Base-by-base conservation (phyloP, 2,888 invertebrate species). In the Pyrochroa serraticornis region DNA sequence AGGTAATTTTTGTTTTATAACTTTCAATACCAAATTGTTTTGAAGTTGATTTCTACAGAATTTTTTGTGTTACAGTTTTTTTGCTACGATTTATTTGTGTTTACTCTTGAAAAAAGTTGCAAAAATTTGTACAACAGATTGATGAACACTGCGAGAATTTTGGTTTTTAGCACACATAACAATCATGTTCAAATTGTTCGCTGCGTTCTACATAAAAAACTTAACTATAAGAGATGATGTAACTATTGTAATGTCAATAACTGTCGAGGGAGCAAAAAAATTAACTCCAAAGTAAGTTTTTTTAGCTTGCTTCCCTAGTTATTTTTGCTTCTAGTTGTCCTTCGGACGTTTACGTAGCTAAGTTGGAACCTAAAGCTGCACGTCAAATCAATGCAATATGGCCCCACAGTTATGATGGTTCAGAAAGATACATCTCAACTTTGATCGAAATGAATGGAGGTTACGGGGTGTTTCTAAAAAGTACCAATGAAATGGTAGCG, bases 391-490 rank as follows among this genome's bases (percentile, higher is more conserved):
- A 78, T 59, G 54, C 67, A 0, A 46, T 67, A 30, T 80, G 79
- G 78, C 75, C 77, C 10, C 76, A 77, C 45, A 68, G 64, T 45
- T 68, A 64, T 59, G 49, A 64, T 10, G 64, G 71, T 13, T 63
- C 73, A 6, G 76, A 75, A n/a, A 68, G 71, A 31, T 75, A 71
- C 45, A 39, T 80, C 9, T 56, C 52, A 2, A 63, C 65, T 33
- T 51, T 77, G 9, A 67, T 79, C 31, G 70, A 69, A 56, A 62
- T 72, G 49, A 80, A 79, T 54, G 73, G 70, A 14, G 75, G 77
- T 7, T 39, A 71, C 10, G 80, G 80, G 10, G 52, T 80, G 1
- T 79, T 76, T 61, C 61, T 74, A 2, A 78, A 76, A 66, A 49
- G 67, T 14, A 71, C 70, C 52, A 51, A 75, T 46, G 64, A 71